phyloP scores from a whole-genome alignment of 2,797 vertebrate species.

The Orestias chungarensis region DNA sequence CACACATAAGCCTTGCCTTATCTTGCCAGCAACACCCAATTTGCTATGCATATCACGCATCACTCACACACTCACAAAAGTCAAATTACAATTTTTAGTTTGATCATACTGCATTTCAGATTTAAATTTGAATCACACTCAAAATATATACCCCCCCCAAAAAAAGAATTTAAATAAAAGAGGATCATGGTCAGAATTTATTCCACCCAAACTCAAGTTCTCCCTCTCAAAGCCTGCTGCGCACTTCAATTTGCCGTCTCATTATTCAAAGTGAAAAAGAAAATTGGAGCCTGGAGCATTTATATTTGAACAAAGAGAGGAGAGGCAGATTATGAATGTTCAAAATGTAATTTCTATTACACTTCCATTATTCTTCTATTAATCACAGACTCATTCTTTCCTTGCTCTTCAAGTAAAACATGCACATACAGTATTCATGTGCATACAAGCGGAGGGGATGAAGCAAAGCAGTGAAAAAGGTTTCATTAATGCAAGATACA shows the following conservation, averaged over 20 bases:
- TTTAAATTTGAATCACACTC: slow-evolving; percentile 77
- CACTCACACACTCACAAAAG: slow-evolving; percentile 61
- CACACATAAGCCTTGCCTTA: slow-evolving; percentile 51
- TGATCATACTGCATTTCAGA: slow-evolving; percentile 67
- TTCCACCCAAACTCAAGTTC: slow-evolving; percentile 70
- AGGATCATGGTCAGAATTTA: slow-evolving; percentile 71
- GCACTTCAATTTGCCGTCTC: slow-evolving; percentile 77
- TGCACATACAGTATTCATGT: slow-evolving; percentile 81
- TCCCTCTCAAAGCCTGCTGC: slow-evolving; percentile 56
- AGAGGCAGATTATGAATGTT: slow-evolving; percentile 81
- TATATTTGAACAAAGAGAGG: slow-evolving; percentile 83
- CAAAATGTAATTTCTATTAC: slow-evolving; percentile 84
- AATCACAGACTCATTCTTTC: slow-evolving; percentile 82
- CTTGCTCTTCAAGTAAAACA: slow-evolving; percentile 76
- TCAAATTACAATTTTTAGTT: slow-evolving; percentile 69
- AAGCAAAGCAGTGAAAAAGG: slow-evolving; percentile 72
- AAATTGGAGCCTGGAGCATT: slow-evolving; percentile 80
- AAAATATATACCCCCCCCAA: slow-evolving; percentile 47
- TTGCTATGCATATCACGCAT: slow-evolving; percentile 53
- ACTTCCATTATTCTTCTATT: slow-evolving; percentile 84
- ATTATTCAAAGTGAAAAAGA: slow-evolving; percentile 81
- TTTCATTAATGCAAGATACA: slow-evolving; percentile 72
- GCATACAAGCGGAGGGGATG: slow-evolving; percentile 57
- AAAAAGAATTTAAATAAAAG: slow-evolving; percentile 22
- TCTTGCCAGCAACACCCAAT: slow-evolving; percentile 58